Base-by-base conservation (phyloP, 2,797 vertebrate species). In the Xyrichtys novacula region DNA sequence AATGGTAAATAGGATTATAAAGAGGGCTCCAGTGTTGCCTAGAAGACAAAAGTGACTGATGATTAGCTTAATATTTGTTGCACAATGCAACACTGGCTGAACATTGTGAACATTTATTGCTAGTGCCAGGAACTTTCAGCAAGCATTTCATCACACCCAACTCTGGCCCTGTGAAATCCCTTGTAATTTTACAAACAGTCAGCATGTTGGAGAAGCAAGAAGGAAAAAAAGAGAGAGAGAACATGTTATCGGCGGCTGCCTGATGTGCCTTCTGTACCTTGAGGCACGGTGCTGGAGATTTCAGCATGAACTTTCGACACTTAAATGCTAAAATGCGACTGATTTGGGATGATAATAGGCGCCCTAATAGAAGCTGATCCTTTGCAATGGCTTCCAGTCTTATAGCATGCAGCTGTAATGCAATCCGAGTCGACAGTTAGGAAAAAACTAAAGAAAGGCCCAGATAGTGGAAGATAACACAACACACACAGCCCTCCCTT, bases 61-160 rank as follows among this genome's bases (percentile, higher is more conserved):
- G 93, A 95, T 95, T 95, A 95, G 94, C 93, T 94, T 94, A 94
- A 95, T 91, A 89, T 93, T 95, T 93, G 93, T 91, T 93, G 91
- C 89, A 92, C 93, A 94, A 90, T 88, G 86, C 91, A 94, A 73
- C 84, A 71, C 94, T 91, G 92, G 90, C 90, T 88, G 94, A 90
- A 89, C 91, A 91, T 83, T 93, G 91, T 89, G 93, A 95, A 93
- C 93, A 93, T 94, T 95, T 90, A 94, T 95, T 93, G 92, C 86
- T 82, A 86, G 74, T 92, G 88, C 93, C 72, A 92, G 93, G 85
- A 80, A 84, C 88, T 88, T 88, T 89, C 91, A 88, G 71, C 76
- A 70, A 86, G 84, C 80, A 85, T 89, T 90, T 91, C 85, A 87
- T 92, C 88, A 86, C 86, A 71, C 74, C 81, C 81, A 59, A 68